Conservation (phyloP, 35 echinoderm and acorn worm species). For the Diadema setosum region DNA sequence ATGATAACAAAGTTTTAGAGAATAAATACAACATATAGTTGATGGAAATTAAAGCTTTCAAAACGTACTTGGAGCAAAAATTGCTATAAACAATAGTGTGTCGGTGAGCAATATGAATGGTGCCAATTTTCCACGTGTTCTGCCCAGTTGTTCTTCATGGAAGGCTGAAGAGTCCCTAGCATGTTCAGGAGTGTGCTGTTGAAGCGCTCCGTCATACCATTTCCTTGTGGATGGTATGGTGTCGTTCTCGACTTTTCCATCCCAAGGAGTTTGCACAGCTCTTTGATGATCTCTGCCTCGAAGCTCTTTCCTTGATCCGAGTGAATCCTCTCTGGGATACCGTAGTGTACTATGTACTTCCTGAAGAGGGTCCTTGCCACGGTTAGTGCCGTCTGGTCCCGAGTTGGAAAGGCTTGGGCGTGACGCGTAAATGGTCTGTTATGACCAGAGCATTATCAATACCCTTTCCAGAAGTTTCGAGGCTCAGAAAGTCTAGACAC, state of each 20-base stretch:
- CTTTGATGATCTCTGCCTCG: too few species aligned
- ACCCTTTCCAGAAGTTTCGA: constrained; percentile 24
- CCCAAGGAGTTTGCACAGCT: constrained; percentile 32
- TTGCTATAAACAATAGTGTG: too few species aligned
- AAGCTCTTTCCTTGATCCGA: too few species aligned
- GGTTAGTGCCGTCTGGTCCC: constrained; percentile 46
- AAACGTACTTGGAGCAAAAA: too few species aligned
- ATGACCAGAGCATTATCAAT: not conserved
- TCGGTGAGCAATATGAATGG: constrained; percentile 24
- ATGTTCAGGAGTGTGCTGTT: constrained; percentile 29
- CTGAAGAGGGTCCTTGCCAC: constrained; percentile 26
- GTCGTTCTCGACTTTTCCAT: constrained; percentile 33
- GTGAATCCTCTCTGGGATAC: too few species aligned
- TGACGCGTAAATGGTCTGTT: not conserved
- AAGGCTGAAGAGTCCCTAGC: constrained; percentile 13
- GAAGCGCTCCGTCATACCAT: constrained; percentile 45
- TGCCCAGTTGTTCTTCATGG: constrained; percentile 2
- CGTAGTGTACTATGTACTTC: too few species aligned
- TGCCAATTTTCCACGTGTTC: not conserved
- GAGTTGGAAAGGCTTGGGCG: not conserved
- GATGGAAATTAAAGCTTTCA: too few species aligned
- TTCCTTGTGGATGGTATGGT: constrained; percentile 51
- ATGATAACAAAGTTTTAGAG: too few species aligned
- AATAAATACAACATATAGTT: too few species aligned
- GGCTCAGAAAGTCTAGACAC: constrained; percentile 41